phyloP scores from a whole-genome alignment of 2,113 vertebrate genomes.

The Tursiops truncatus region DNA sequence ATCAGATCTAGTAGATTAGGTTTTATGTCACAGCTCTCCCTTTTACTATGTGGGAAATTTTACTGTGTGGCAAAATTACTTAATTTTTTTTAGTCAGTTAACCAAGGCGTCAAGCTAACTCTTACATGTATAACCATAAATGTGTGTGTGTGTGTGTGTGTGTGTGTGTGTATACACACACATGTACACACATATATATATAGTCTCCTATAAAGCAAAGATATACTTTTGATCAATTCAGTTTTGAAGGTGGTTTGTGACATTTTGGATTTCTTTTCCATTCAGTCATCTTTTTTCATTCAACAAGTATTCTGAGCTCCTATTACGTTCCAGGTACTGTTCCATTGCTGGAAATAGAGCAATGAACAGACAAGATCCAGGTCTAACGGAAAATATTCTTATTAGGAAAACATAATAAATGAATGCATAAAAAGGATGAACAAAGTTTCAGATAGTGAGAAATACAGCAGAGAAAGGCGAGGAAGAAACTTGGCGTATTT shows the following conservation, averaged over 20 bases:
- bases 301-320: neutral
- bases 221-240: neutral
- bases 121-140: neutral
- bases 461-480: neutral
- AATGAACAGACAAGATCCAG: neutral
- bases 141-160: rapidly evolving
- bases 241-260: neutral
- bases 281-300: neutral
- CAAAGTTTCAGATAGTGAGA: neutral
- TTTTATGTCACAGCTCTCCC: neutral
- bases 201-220: neutral
- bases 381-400: neutral
- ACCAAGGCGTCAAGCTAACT: neutral
- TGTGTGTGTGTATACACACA: neutral
- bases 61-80: neutral
- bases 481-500: neutral
- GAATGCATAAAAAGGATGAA: neutral
- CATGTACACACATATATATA: neutral
- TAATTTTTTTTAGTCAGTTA: neutral
- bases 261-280: neutral
- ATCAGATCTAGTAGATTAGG: neutral
- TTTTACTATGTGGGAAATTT: neutral
- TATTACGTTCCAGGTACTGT: neutral
- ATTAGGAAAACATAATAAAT: neutral
- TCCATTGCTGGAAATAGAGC: neutral